Conservation (phyloP, 2,797 vertebrate genomes). For the Odontamblyopus lacepedii region DNA sequence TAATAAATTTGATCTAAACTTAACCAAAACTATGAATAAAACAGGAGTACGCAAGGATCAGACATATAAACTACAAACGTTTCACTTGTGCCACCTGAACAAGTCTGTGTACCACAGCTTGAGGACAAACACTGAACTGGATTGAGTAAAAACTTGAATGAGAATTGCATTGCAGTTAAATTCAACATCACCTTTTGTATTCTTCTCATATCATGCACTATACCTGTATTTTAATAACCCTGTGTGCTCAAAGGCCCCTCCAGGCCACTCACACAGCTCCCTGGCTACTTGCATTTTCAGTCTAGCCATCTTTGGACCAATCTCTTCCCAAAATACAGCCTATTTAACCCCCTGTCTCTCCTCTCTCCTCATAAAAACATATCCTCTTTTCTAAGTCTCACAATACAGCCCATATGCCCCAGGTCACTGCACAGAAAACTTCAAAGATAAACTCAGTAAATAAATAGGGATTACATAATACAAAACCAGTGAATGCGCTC, state of each 20-base stretch:
- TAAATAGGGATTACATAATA: conserved; percentile 35
- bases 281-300: conserved; percentile 37
- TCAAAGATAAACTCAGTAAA: conserved; percentile 30
- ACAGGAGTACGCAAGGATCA: neutral
- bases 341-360: conserved; percentile 40
- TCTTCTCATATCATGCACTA: neutral
- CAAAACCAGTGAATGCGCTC: conserved; percentile 33
- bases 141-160: neutral
- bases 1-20: too few relatives aligned
- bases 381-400: conserved; percentile 22
- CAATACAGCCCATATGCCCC: conserved; percentile 16
- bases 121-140: neutral
- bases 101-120: neutral
- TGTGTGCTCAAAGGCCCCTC: conserved; percentile 22
- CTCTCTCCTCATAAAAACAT: conserved; percentile 33
- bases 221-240: conserved; percentile 1
- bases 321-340: conserved; percentile 37
- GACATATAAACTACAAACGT: too few relatives aligned
- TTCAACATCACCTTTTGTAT: neutral
- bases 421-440: conserved; percentile 26
- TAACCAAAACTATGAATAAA: neutral
- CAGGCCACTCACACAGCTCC: conserved; percentile 55
- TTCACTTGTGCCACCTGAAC: too few relatives aligned
- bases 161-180: neutral
- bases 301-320: conserved; percentile 46